Base-by-base conservation (phyloP, 2,888 invertebrate species). In the Parnassius mnemosyne region DNA sequence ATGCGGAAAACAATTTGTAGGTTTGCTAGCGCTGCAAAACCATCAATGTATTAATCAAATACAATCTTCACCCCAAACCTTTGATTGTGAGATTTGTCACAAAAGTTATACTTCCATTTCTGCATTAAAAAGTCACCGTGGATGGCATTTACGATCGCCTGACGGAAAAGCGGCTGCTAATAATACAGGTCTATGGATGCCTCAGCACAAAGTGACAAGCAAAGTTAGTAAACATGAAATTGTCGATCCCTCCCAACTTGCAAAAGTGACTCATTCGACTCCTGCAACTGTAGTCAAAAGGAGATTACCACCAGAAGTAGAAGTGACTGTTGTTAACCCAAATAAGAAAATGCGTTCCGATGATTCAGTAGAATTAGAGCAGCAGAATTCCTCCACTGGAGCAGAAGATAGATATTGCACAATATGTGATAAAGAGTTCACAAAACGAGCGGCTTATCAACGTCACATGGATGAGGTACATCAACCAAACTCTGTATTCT, bases 61-160 rank as follows among this genome's bases (percentile, higher is more conserved):
- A 5, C 67, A 76, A 7, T 69, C 79, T 9, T 84, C 85, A 60
- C 86, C 87, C 10, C 87, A 87, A 71, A 90, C 89, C 0, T 93
- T 93, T 65, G 92, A 93, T 64, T 95, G 95, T 70, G 93, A 93
- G 65, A 92, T 94, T 41, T 95, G 95, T 69, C 93, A 93, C 65
- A 93, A 94, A 71, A 89, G 92, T 42, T 95, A 95, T 73, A 92
- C 92, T 3, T 94, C 94, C 25, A 94, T 94, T 67, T 92, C 93
- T 1, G 94, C 95, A 0, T 75, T 95, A 57, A 93, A 93, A 67
- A 94, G 94, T 68, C 95, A 95, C 77, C 88, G 94, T 55, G 94
- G 94, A 10, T 94, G 94, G 89, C 95, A 95, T 74, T 89, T 93
- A 63, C 92, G 94, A 25, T 92, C 93, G 1, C 93, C 92, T 3